Evolutionary conservation across 2,797 vertebrate species (phyloP).

Genomic region (Leuciscus waleckii): DNA sequence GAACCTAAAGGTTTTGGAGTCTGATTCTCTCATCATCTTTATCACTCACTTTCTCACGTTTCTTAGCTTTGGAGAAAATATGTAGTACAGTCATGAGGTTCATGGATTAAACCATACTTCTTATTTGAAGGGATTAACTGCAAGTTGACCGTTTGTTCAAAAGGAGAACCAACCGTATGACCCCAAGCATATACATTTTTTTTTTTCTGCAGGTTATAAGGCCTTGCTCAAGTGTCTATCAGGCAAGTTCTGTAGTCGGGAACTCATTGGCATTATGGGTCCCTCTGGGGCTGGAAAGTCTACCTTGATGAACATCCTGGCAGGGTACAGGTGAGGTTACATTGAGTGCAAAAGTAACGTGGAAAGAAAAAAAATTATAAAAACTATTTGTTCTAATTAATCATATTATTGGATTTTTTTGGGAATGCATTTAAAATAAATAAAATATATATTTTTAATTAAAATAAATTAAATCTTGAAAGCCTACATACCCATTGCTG

Average conservation of each 20-base stretch:
- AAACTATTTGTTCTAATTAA: neutral
- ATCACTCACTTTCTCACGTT: constrained; percentile 36
- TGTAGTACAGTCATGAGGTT: constrained; percentile 50
- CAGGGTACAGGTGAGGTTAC: constrained; percentile 89
- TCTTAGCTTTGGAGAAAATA: constrained; percentile 40
- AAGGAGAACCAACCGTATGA: constrained; percentile 33
- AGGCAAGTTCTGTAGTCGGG: constrained; percentile 88
- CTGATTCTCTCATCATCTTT: constrained; percentile 31
- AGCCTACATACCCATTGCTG: neutral
- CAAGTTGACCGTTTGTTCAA: constrained; percentile 6
- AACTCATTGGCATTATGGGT: constrained; percentile 95
- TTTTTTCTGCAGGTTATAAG: constrained; percentile 84
- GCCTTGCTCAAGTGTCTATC: constrained; percentile 92
- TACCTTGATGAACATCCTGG: constrained; percentile 94
- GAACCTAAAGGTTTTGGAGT: constrained; percentile 22
- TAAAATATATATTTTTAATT: neutral
- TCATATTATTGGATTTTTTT: neutral
- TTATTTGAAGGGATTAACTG: constrained; percentile 54
- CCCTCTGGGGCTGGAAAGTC: constrained; percentile 94
- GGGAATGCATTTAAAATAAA: neutral
- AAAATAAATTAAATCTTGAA: neutral
- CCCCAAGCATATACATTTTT: neutral
- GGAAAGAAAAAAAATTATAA: too few relatives aligned
- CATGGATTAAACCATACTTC: constrained; percentile 43
- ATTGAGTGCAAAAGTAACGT: neutral